These are phyloP conservation scores for Prinia subflava DNA, from an alignment of 2,113 vertebrate genomes.

Conservation along the genomic window DNA sequence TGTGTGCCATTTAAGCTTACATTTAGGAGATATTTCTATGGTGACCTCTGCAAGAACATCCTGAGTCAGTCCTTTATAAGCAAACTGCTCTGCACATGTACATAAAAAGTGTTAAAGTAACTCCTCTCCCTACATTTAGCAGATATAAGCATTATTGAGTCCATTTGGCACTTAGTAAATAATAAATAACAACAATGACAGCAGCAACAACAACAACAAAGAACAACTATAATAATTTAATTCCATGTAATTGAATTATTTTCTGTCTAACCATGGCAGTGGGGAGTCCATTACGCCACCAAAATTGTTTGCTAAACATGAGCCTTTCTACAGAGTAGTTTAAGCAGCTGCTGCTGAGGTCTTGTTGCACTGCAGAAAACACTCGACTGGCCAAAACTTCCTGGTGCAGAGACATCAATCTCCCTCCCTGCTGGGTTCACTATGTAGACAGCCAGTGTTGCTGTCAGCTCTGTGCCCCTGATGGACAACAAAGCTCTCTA, in stretches of 20 bases:
- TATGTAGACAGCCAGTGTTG: background rate
- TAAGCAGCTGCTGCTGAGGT: constrained; percentile 9
- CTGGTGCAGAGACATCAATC: constrained; percentile 43
- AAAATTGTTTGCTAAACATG: constrained; percentile 13
- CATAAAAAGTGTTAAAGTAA: background rate
- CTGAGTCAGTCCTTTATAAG: background rate
- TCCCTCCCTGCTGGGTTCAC: background rate
- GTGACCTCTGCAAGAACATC: background rate
- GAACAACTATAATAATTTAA: background rate
- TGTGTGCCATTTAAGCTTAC: background rate
- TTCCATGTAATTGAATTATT: constrained; percentile 14
- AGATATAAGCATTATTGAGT: background rate
- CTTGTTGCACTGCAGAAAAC: constrained; percentile 19
- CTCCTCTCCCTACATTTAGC: background rate
- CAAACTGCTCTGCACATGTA: background rate
- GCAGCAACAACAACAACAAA: background rate
- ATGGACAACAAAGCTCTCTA: background rate
- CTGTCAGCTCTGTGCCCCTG: background rate
- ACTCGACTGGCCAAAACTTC: background rate
- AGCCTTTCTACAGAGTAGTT: background rate
- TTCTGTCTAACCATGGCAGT: background rate
- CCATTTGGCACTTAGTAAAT: background rate
- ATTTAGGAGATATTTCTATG: background rate
- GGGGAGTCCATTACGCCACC: constrained; percentile 3
- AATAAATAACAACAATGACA: background rate